A percentile compares a stretch with the other conserved stretches of the same genome.
Evolutionary conservation across 2,113 vertebrate genomes (phyloP).

Genomic region (Andinoacara biseriatus): DNA sequence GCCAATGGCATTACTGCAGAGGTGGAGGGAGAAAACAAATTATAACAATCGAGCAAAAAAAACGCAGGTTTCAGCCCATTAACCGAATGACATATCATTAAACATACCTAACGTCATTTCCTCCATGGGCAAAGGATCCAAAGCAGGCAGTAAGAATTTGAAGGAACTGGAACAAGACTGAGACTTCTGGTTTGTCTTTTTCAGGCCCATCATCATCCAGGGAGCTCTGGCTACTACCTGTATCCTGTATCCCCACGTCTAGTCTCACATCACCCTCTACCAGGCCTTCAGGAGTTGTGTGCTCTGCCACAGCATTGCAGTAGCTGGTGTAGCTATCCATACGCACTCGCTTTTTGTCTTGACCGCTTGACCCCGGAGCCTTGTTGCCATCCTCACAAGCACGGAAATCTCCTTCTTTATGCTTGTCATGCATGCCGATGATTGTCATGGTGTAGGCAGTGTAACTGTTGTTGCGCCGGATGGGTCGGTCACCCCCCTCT

Average conservation of each 20-base stretch:
- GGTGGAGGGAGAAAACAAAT: not conserved
- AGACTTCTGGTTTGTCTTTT: conserved; percentile 91
- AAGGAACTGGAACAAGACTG: conserved; percentile 95
- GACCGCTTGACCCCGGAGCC: conserved; percentile 45
- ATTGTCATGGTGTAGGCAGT: conserved; percentile 99
- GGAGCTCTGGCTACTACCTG: conserved; percentile 83
- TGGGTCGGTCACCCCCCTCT: conserved; percentile 87
- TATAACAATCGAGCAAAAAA: not conserved
- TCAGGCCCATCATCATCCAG: conserved; percentile 87
- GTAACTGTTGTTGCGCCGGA: conserved; percentile 97
- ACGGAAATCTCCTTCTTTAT: conserved; percentile 80
- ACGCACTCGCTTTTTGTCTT: conserved; percentile 88
- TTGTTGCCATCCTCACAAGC: conserved; percentile 64
- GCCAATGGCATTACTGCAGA: conserved; percentile 93
- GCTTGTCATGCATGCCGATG: conserved; percentile 90
- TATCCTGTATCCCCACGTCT: conserved; percentile 73
- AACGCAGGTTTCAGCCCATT: not conserved
- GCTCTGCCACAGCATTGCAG: conserved; percentile 93
- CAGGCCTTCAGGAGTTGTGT: conserved; percentile 70
- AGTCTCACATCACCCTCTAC: conserved; percentile 78
- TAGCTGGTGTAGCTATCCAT: conserved; percentile 99
- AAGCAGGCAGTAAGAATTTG: conserved; percentile 98
- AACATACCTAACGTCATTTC: conserved; percentile 94
- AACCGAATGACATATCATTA: not conserved
- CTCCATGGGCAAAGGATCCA: conserved; percentile 96